Evolutionary conservation across 2,888 invertebrate species (phyloP).

Genomic region (Conomelus anceps): DNA sequence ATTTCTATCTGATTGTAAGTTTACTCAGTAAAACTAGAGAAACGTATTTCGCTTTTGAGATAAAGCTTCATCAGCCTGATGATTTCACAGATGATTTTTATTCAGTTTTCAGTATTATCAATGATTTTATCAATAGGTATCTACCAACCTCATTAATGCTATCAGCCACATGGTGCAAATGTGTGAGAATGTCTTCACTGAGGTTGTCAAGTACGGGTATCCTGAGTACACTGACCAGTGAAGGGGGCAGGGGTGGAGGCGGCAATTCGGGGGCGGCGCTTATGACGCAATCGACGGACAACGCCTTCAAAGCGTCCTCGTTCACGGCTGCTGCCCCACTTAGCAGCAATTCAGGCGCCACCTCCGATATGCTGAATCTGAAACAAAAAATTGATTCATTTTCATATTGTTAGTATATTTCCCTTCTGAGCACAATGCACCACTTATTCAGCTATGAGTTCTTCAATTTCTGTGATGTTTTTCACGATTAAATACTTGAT

Average conservation of each 20-base stretch:
- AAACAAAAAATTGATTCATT: background rate
- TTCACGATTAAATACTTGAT: too few relatives aligned
- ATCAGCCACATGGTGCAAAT: constrained; percentile 72
- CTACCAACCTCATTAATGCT: constrained; percentile 61
- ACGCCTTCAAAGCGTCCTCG: constrained; percentile 57
- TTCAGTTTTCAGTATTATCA: too few relatives aligned
- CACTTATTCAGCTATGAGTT: too few relatives aligned
- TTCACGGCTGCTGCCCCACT: constrained; percentile 72
- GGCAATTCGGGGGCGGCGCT: constrained; percentile 80
- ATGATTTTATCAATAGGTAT: constrained; percentile 32
- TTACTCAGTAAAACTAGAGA: too few relatives aligned
- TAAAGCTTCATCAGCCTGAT: too few relatives aligned
- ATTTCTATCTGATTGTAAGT: too few relatives aligned
- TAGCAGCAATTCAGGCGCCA: constrained; percentile 66
- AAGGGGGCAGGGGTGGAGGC: constrained; percentile 53
- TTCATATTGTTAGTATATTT: too few relatives aligned
- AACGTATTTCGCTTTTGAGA: too few relatives aligned
- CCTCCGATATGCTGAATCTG: constrained; percentile 54
- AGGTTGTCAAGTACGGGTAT: constrained; percentile 69
- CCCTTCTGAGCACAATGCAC: too few relatives aligned
- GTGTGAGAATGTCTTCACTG: constrained; percentile 60
- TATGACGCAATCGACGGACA: constrained; percentile 69
- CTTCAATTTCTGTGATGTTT: too few relatives aligned
- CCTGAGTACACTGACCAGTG: constrained; percentile 51
- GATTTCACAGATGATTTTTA: too few relatives aligned